A percentile compares a stretch with the other conserved stretches of the same genome.
phyloP scores from a whole-genome alignment of 2,797 vertebrate species.

The Arctocebus calabarensis region DNA sequence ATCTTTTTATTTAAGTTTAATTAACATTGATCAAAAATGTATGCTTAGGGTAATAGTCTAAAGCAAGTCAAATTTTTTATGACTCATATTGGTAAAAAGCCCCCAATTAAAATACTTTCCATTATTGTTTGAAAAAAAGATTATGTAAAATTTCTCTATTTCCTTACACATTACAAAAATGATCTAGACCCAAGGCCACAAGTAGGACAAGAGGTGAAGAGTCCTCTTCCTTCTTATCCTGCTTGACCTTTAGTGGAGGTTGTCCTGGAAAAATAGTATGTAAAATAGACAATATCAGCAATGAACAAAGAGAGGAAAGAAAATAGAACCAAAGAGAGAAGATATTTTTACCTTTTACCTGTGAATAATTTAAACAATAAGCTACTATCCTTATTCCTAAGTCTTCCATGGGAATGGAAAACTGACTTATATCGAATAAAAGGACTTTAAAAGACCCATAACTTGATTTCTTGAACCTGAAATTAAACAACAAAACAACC shows the following conservation, averaged over 20 bases:
- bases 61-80: conserved; percentile 61
- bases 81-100: not conserved
- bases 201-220: not conserved
- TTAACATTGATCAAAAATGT: conserved; percentile 56
- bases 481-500: not conserved
- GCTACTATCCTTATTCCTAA: conserved; percentile 42
- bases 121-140: not conserved
- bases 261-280: not conserved
- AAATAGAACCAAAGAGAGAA: not conserved
- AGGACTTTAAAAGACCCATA: not conserved
- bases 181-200: too few relatives aligned
- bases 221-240: not conserved
- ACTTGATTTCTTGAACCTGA: not conserved
- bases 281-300: not conserved
- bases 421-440: not conserved
- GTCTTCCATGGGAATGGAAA: conserved; percentile 51
- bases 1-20: conserved; percentile 44
- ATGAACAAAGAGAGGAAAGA: not conserved
- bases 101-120: not conserved
- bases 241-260: not conserved
- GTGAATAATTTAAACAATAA: not conserved
- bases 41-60: conserved; percentile 54
- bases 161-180: not conserved
- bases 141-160: not conserved
- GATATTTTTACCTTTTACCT: conserved; percentile 23